Evolutionary conservation across 2,113 vertebrate species (phyloP), one percentile per base, ranked within the genome.

Genomic region (Casuarius casuarius): DNA sequence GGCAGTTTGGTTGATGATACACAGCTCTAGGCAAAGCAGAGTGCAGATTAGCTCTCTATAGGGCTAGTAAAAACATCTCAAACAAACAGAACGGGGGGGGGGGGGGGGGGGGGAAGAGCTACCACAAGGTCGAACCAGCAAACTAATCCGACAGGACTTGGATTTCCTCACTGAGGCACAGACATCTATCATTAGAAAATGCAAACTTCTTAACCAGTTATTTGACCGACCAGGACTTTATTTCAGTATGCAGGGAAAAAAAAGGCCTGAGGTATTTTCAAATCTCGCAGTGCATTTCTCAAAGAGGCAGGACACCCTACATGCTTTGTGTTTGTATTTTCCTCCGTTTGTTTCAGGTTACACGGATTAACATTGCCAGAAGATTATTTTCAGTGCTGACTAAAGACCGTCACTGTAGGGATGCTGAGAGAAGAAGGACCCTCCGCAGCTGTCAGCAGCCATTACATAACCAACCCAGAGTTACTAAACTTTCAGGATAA

Each of bases 391-490:
- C 54, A 83, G 22, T 1, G 5, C 78, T 82, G 82, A 48, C 84
- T 80, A 40, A 87, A 79, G 46, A 80, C 20, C 62, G 33, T 86
- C 72, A 49, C 75, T 7, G 38, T 21, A 40, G 75, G 78, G 63
- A 72, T 56, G 29, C 22, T 0, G 10, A 51, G 78, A 77, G 54
- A 61, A 70, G 65, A 84, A 49, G 54, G 54, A 79, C 66, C 83
- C 84, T 72, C 68, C 29, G 28, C 86, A 90, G 83, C 81, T 83
- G 92, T 88, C 91, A 94, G 42, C 90, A 88, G 74, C 67, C 70
- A 31, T 80, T 83, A 80, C 67, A 63, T 44, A 94, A 94, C 61
- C 59, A 31, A 56, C 58, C 59, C 33, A 48, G 71, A 77, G 61
- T 66, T 71, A 87, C 9, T 84, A 63, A 59, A 76, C 56, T 79